phyloP scores from a whole-genome alignment of 2,888 invertebrate species.

The Calliopum simillimum region DNA sequence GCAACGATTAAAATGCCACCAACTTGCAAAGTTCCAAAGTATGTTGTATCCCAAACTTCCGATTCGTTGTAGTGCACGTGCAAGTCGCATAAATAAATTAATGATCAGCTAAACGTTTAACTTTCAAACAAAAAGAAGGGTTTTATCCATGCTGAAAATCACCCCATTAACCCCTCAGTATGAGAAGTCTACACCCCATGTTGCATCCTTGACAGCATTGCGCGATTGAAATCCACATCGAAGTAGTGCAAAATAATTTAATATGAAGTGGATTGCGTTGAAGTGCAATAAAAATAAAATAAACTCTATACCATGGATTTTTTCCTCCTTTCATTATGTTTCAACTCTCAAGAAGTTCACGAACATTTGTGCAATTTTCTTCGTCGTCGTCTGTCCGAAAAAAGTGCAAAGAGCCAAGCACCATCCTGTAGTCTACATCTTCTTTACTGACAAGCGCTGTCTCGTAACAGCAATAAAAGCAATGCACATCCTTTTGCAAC shows the following conservation, averaged over 20 bases:
- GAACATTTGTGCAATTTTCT: not conserved
- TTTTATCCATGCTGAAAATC: too few relatives aligned
- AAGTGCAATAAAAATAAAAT: slow-evolving; percentile 34
- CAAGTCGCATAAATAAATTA: slow-evolving; percentile 30
- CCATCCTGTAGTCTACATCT: slow-evolving; percentile 24
- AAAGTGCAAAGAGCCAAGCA: slow-evolving; percentile 10
- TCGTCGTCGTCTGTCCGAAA: not conserved
- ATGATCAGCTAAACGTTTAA: slow-evolving; percentile 23
- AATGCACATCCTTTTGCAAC: slow-evolving; percentile 2
- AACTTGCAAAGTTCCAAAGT: too few relatives aligned
- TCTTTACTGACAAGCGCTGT: not conserved
- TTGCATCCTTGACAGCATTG: slow-evolving; percentile 15
- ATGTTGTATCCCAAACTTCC: too few relatives aligned
- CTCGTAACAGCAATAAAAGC: not conserved
- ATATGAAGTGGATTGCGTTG: slow-evolving; percentile 25
- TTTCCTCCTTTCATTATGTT: slow-evolving; percentile 1
- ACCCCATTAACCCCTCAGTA: too few relatives aligned
- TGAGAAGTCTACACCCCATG: not conserved
- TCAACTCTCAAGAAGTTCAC: slow-evolving; percentile 26
- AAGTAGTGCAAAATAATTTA: slow-evolving; percentile 31
- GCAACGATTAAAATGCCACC: too few relatives aligned
- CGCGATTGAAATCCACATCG: slow-evolving; percentile 20
- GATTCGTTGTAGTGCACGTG: slow-evolving; percentile 1
- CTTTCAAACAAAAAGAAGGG: too few relatives aligned
- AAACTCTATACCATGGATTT: not conserved